A percentile compares a stretch with the other conserved stretches of the same genome.
Conservation (phyloP, 1,140 invertebrate genomes). For the Popillia japonica region DNA sequence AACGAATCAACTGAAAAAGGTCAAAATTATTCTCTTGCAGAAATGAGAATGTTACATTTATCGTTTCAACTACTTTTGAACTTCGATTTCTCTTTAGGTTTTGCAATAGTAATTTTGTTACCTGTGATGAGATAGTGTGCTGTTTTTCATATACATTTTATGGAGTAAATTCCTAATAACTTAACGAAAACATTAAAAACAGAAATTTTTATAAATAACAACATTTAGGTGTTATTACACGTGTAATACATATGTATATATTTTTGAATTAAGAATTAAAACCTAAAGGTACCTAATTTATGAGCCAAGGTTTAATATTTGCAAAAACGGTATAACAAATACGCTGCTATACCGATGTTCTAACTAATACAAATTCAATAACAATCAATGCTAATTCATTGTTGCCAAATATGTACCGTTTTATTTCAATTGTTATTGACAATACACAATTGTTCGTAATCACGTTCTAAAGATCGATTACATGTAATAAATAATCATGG, state of each 20-base stretch:
- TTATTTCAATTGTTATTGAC: slow-evolving; percentile 25
- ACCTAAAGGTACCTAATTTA: no score
- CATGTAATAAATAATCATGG: slow-evolving; percentile 17
- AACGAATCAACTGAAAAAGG: background rate
- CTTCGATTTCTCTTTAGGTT: slow-evolving; percentile 30
- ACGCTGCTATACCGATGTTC: background rate
- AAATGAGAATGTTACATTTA: slow-evolving; percentile 19
- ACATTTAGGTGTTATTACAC: no score
- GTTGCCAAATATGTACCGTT: background rate
- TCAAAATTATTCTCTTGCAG: background rate
- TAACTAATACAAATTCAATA: background rate
- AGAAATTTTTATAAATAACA: background rate
- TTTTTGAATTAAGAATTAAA: background rate
- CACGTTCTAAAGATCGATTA: slow-evolving; percentile 1
- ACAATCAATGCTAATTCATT: background rate
- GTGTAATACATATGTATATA: background rate
- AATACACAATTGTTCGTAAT: slow-evolving; percentile 18
- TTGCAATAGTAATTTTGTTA: background rate
- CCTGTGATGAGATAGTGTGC: no score
- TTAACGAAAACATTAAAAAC: background rate
- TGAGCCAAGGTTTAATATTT: no score
- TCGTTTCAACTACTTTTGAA: background rate
- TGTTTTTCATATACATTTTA: no score
- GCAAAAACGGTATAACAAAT: no score
- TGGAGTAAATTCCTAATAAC: background rate